These are phyloP conservation scores for Pantherophis guttatus DNA, from an alignment of 2,113 vertebrate species.

Conservation along the genomic window DNA sequence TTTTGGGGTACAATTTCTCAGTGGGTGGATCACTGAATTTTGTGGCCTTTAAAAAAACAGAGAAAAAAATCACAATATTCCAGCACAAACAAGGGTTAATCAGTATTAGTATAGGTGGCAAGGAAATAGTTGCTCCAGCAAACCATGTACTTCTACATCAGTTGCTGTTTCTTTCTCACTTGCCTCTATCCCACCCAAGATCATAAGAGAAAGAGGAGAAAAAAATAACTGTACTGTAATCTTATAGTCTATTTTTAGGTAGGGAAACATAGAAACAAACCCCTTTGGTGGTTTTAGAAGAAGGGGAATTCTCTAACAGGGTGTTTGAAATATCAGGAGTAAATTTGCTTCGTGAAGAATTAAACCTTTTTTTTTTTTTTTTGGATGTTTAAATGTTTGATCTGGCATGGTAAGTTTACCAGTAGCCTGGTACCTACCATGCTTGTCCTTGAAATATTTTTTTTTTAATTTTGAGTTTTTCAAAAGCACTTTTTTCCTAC, in stretches of 20 bases:
- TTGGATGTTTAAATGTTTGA: slow-evolving; percentile 21
- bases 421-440: slow-evolving; percentile 50
- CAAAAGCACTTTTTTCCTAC: slow-evolving; percentile 65
- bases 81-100: slow-evolving; percentile 45
- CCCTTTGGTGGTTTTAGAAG: slow-evolving; percentile 35
- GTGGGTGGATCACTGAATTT: slow-evolving; percentile 46
- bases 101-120: slow-evolving; percentile 51
- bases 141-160: slow-evolving; percentile 46
- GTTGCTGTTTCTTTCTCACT: slow-evolving; percentile 45
- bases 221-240: slow-evolving; percentile 55
- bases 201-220: slow-evolving; percentile 42
- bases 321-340: slow-evolving; percentile 64
- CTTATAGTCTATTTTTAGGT: slow-evolving; percentile 63
- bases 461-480: slow-evolving; percentile 51
- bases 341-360: slow-evolving; percentile 57
- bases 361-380: background rate
- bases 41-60: slow-evolving; percentile 71
- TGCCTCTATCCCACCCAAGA: slow-evolving; percentile 33
- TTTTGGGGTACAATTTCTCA: slow-evolving; percentile 22
- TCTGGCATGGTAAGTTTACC: slow-evolving; percentile 39
- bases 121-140: slow-evolving; percentile 49
- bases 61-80: slow-evolving; percentile 57
- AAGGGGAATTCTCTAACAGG: slow-evolving; percentile 58
- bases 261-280: slow-evolving; percentile 31
- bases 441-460: slow-evolving; percentile 40